Evolutionary conservation across 2,113 vertebrate species (phyloP).

Genomic region (Chamaetylas fuelleborni): DNA sequence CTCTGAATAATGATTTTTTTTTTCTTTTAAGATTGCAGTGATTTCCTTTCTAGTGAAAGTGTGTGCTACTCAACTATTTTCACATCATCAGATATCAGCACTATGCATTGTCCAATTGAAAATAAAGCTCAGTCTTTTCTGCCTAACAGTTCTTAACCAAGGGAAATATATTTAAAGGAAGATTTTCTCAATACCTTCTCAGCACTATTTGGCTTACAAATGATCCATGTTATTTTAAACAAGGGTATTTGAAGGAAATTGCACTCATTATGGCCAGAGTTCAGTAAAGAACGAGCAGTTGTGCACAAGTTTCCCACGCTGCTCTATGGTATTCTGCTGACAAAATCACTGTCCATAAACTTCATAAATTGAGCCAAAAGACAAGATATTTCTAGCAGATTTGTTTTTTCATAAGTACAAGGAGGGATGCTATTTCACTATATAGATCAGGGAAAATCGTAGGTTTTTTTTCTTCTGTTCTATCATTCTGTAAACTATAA

Average conservation of each 20-base stretch:
- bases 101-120: not conserved
- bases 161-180: not conserved
- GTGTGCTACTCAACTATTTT: not conserved
- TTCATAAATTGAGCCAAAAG: not conserved
- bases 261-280: not conserved
- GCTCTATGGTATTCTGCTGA: not conserved
- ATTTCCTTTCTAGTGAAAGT: not conserved
- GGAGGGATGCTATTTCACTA: not conserved
- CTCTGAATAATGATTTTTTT: not conserved
- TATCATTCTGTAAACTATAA: not conserved
- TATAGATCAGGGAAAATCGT: not conserved
- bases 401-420: not conserved
- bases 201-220: slow-evolving; percentile 2
- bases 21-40: not conserved
- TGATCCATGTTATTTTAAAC: slow-evolving; percentile 12
- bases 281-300: not conserved
- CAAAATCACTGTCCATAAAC: not conserved
- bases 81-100: not conserved
- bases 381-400: not conserved
- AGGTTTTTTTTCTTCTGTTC: not conserved
- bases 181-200: slow-evolving; percentile 8
- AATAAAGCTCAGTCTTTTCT: not conserved
- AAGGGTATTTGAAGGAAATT: slow-evolving; percentile 44
- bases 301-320: slow-evolving; percentile 6
- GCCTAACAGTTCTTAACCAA: not conserved